Conservation (phyloP, 2,888 invertebrate species). For the Tipula vernalis region DNA sequence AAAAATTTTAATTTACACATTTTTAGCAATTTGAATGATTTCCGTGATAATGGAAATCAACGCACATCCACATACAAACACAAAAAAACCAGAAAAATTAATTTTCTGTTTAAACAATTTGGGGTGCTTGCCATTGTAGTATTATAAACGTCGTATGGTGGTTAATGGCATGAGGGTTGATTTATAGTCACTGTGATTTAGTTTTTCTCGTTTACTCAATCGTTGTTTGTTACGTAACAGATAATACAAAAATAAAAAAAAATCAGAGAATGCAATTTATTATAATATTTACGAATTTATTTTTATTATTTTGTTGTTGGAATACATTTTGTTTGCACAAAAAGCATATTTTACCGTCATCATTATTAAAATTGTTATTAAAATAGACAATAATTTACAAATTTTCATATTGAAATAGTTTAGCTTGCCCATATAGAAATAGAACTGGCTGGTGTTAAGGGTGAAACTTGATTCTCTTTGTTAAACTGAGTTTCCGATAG, state of each 20-base stretch:
- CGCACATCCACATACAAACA: too few species aligned
- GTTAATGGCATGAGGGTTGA: background rate
- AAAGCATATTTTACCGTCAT: too few species aligned
- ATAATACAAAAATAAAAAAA: background rate
- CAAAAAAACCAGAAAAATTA: background rate
- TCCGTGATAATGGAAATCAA: background rate
- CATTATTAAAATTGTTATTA: too few species aligned
- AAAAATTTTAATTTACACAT: background rate
- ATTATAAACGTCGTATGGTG: background rate
- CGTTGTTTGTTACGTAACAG: background rate
- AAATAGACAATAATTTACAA: too few species aligned
- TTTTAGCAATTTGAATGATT: background rate
- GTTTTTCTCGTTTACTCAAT: background rate
- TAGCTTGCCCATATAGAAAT: too few species aligned
- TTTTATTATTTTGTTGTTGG: background rate
- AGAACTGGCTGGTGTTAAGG: too few species aligned
- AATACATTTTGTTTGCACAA: too few species aligned
- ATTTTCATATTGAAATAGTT: too few species aligned
- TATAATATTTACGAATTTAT: background rate
- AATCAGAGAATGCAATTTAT: background rate
- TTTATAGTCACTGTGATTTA: background rate
- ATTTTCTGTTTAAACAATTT: background rate
- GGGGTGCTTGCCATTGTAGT: background rate
- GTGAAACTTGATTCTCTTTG: too few species aligned
- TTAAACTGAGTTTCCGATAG: too few species aligned